Conservation (phyloP, 2,888 invertebrate species). For the Hecatera dysodea region DNA sequence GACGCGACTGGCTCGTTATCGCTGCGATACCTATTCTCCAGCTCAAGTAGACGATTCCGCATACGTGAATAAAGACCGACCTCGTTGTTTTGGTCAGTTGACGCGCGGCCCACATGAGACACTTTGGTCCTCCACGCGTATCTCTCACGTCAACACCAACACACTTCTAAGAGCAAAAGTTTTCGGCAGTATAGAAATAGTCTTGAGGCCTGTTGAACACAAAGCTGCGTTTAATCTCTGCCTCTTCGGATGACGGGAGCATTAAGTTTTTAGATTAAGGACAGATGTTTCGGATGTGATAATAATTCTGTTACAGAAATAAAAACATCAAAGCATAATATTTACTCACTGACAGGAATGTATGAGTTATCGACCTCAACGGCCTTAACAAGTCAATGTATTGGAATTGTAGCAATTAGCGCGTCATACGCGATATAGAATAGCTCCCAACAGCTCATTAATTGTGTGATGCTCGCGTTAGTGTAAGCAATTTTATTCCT, state of each 20-base stretch:
- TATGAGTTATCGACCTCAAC: slow-evolving; percentile 68
- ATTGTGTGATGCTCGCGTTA: slow-evolving; percentile 65
- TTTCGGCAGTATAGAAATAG: slow-evolving; percentile 56
- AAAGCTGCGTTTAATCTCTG: slow-evolving; percentile 57
- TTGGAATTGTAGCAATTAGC: slow-evolving; percentile 72
- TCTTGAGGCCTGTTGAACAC: slow-evolving; percentile 37
- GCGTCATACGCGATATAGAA: slow-evolving; percentile 73
- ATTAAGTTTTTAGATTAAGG: slow-evolving; percentile 35
- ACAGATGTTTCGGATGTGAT: slow-evolving; percentile 49
- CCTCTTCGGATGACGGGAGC: slow-evolving; percentile 32
- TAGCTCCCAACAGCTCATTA: slow-evolving; percentile 73
- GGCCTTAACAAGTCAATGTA: slow-evolving; percentile 71
- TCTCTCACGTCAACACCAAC: slow-evolving; percentile 72
- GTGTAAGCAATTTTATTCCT: slow-evolving; percentile 78
- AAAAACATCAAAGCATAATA: slow-evolving; percentile 42
- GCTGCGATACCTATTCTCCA: slow-evolving; percentile 86
- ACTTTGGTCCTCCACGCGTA: slow-evolving; percentile 71
- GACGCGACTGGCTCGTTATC: slow-evolving; percentile 89
- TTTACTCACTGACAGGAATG: slow-evolving; percentile 47
- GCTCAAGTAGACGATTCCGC: slow-evolving; percentile 80
- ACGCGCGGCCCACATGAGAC: slow-evolving; percentile 83
- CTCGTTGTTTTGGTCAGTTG: slow-evolving; percentile 85
- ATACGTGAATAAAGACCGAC: slow-evolving; percentile 82
- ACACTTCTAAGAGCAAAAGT: slow-evolving; percentile 54
- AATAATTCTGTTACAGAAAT: slow-evolving; percentile 38